A percentile compares a stretch with the other conserved stretches of the same genome.
These are phyloP conservation scores for Muscicapa comitata DNA, from an alignment of 2,797 vertebrate genomes.

Conservation along the genomic window DNA sequence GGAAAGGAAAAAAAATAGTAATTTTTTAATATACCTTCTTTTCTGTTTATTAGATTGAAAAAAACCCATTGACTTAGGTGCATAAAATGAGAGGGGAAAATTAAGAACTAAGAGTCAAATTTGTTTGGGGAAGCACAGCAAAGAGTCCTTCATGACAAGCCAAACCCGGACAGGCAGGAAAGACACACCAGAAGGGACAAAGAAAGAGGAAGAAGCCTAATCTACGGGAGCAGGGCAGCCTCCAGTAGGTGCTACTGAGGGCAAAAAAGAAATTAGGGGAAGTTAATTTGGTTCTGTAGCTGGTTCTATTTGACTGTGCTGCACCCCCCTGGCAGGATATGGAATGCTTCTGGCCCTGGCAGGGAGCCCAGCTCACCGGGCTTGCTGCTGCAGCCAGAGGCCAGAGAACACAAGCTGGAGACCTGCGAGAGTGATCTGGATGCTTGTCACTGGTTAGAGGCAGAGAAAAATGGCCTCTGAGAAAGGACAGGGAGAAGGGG, in stretches of 20 bases:
- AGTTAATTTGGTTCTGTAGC: not conserved
- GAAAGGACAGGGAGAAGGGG: not conserved
- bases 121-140: not conserved
- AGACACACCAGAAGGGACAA: not conserved
- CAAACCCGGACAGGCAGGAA: not conserved
- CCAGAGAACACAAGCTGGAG: not conserved
- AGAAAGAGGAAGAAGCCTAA: not conserved
- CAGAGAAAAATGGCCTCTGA: not conserved
- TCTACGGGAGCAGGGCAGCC: not conserved
- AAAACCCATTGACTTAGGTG: not conserved
- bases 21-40: not conserved
- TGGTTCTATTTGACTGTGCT: not conserved
- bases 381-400: not conserved
- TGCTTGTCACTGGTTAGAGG: not conserved
- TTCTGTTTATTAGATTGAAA: not conserved
- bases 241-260: not conserved
- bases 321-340: not conserved
- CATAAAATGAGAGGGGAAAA: fast-evolving
- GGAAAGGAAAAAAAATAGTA: not conserved
- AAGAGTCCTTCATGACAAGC: not conserved
- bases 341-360: not conserved
- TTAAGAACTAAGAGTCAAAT: not conserved
- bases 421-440: fast-evolving
- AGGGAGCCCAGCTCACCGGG: not conserved
- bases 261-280: not conserved